These are phyloP conservation scores for Gobius niger DNA, from an alignment of 2,113 vertebrate genomes.

Conservation along the genomic window DNA sequence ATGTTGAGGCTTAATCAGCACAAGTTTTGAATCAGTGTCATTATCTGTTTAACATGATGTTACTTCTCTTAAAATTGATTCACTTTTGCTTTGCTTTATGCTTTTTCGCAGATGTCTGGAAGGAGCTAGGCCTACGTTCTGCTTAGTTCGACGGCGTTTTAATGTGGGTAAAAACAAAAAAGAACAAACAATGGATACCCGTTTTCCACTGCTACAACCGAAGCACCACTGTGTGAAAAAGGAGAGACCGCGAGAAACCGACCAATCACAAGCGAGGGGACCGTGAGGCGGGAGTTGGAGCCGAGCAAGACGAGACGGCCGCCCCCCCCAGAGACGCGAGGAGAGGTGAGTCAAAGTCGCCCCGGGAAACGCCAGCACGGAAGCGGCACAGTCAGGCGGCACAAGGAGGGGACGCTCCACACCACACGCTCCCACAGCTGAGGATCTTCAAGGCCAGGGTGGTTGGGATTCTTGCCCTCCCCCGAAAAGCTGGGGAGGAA, in stretches of 20 bases:
- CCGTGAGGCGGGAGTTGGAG: conserved; percentile 70
- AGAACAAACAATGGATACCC: conserved; percentile 91
- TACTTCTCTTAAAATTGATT: background rate
- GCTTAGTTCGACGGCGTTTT: conserved; percentile 95
- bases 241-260: conserved; percentile 77
- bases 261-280: conserved; percentile 71
- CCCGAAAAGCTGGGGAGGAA: conserved; percentile 57
- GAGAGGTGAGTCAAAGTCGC: conserved; percentile 62
- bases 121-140: conserved; percentile 87
- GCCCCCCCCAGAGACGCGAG: conserved; percentile 73
- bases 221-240: conserved; percentile 93
- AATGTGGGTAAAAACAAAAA: conserved; percentile 96
- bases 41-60: background rate
- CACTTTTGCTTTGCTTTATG: background rate
- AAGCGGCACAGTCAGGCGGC: conserved; percentile 57
- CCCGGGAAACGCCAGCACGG: conserved; percentile 57
- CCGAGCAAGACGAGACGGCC: conserved; percentile 76
- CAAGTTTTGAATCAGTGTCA: too few relatives aligned
- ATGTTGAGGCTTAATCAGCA: too few relatives aligned
- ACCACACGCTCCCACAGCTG: conserved; percentile 61
- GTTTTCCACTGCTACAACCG: conserved; percentile 99
- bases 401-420: conserved; percentile 41
- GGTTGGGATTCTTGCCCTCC: conserved; percentile 77
- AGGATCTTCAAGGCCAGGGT: conserved; percentile 56
- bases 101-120: conserved; percentile 78